Conservation (phyloP, 2,797 vertebrate genomes). For the Sebastes matsubarae region DNA sequence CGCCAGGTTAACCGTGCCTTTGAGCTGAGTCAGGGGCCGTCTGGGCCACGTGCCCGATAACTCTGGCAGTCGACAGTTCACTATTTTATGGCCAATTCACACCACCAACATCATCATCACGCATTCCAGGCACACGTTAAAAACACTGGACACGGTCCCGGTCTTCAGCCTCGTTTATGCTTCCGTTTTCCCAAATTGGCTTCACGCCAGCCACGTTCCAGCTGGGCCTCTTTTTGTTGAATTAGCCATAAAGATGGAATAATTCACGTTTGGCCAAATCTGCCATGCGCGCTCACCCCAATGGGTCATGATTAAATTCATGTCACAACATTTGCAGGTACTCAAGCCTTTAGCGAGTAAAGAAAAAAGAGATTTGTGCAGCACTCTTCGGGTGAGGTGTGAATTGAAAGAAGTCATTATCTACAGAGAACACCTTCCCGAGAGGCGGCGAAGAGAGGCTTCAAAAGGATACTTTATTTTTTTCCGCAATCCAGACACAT, state of each 20-base stretch:
- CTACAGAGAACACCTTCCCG: constrained; percentile 71
- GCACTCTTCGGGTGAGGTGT: constrained; percentile 43
- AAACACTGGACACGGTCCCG: constrained; percentile 30
- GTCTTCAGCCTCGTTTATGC: constrained; percentile 24
- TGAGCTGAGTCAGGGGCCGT: constrained; percentile 61
- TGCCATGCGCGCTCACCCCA: constrained; percentile 12
- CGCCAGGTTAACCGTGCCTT: constrained; percentile 36
- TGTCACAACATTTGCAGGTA: constrained; percentile 32
- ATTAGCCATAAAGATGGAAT: constrained; percentile 31
- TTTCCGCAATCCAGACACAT: constrained; percentile 56
- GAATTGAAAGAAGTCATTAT: constrained; percentile 77
- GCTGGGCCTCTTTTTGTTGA: constrained; percentile 33
- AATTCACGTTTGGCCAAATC: constrained; percentile 48
- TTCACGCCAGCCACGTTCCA: constrained; percentile 31
- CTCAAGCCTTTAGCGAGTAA: constrained; percentile 32
- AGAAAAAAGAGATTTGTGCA: constrained; percentile 1
- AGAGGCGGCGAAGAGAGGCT: constrained; percentile 54
- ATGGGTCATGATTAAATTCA: constrained; percentile 34
- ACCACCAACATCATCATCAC: constrained; percentile 37
- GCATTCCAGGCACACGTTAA: constrained; percentile 37
- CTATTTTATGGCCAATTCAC: constrained; percentile 59
- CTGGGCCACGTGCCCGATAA: constrained; percentile 46
- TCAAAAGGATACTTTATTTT: constrained; percentile 70
- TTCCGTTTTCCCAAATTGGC: constrained; percentile 10
- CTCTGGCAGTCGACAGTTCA: constrained; percentile 39